These are phyloP conservation scores for Diogma glabrata DNA, from an alignment of 2,888 invertebrate genomes.

Conservation along the genomic window DNA sequence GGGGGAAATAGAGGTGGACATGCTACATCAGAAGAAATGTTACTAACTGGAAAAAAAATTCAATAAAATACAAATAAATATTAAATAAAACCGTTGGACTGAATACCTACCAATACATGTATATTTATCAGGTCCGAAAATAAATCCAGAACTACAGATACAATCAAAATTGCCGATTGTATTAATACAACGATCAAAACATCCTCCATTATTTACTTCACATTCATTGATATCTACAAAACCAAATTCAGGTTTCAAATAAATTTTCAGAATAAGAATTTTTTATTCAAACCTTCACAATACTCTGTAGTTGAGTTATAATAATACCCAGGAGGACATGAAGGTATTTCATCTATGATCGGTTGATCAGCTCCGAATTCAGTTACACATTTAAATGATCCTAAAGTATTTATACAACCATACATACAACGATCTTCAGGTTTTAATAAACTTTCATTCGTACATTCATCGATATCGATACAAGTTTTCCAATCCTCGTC, in stretches of 20 bases:
- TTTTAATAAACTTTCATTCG: conserved; percentile 30
- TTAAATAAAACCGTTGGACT: neutral
- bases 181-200: conserved; percentile 20
- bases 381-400: conserved; percentile 39
- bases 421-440: conserved; percentile 31
- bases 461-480: conserved; percentile 41
- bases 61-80: neutral
- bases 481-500: conserved; percentile 27
- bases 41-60: conserved; percentile 14
- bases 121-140: conserved; percentile 21
- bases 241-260: no score
- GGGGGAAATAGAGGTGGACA: conserved; percentile 38
- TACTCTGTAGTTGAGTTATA: conserved; percentile 18
- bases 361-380: conserved; percentile 34
- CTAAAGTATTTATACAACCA: conserved; percentile 39
- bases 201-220: conserved; percentile 16
- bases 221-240: conserved; percentile 17
- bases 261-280: neutral
- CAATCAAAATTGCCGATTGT: conserved; percentile 27
- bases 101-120: conserved; percentile 20
- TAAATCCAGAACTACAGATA: conserved; percentile 29
- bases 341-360: conserved; percentile 15
- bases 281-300: conserved; percentile 18
- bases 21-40: conserved; percentile 23
- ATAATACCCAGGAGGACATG: conserved; percentile 19